Evolutionary conservation across 2,888 invertebrate species (phyloP), one percentile per base, ranked within the genome.

Genomic region (Boloria selene): DNA sequence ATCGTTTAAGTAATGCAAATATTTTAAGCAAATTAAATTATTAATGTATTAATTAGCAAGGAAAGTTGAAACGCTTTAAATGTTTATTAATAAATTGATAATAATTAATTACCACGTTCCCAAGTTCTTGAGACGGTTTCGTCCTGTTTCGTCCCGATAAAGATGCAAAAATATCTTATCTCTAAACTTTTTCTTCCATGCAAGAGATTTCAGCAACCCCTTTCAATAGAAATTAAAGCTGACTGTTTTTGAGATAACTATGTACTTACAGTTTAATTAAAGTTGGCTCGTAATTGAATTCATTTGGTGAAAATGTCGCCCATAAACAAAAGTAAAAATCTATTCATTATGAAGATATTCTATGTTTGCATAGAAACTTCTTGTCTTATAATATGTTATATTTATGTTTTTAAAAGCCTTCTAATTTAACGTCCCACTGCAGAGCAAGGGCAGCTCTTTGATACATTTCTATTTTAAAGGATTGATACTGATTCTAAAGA

Each of bases 91-190:
- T 81, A 76, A 70, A 61, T 61, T 67, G 61, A 64, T 67, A 86
- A 84, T 85, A 72, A 75, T 74, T 73, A 75, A 75, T 74, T 69
- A 86, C 82, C 79, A 77, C 78, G 77, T 80, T 79, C 76, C 79
- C 78, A 83, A 85, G 80, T 86, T 80, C 81, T 79, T 79, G 67
- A 56, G 68, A 70, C 71, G 70, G 70, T 71, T 60, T 68, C 67
- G 71, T 74, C 67, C 74, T 75, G 74, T 74, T 77, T 75, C 73
- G 72, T 69, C 67, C 72, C 70, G 74, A 76, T 75, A 76, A 75
- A 81, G 84, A 83, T 81, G 82, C 82, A 83, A 86, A 85, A 85
- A 83, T 85, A 86, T 86, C 88, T 89, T 90, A 89, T 90, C 88
- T 84, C 78, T 78, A 79, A 88, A 90, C 83, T 89, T 89, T 88